A percentile compares a stretch with the other conserved stretches of the same genome.
phyloP scores from a whole-genome alignment of 2,113 vertebrate species.

The Bettongia penicillata region DNA sequence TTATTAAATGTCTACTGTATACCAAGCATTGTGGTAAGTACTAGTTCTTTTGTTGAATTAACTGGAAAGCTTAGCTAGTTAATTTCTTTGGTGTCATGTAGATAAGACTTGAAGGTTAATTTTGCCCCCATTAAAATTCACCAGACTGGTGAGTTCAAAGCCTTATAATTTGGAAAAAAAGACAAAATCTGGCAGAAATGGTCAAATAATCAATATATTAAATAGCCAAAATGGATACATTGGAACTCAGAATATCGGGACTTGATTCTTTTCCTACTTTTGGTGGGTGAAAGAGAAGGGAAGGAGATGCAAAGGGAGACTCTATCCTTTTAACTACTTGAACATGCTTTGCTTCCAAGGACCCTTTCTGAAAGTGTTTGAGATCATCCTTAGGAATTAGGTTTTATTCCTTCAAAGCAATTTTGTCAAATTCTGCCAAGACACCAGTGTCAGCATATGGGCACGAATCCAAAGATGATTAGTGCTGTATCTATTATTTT shows the following conservation, averaged over 20 bases:
- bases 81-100: background rate
- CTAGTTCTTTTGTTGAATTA: background rate
- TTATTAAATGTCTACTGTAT: background rate
- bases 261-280: background rate
- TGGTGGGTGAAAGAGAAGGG: background rate
- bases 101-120: background rate
- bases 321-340: background rate
- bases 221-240: background rate
- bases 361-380: background rate
- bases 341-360: slow-evolving; percentile 2
- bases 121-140: background rate
- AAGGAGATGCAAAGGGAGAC: background rate
- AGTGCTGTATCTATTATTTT: slow-evolving; percentile 50
- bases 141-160: background rate
- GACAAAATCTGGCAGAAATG: background rate
- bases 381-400: background rate
- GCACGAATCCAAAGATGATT: slow-evolving; percentile 60
- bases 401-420: slow-evolving; percentile 37
- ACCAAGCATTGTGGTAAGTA: background rate
- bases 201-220: background rate
- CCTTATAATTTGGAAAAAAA: background rate
- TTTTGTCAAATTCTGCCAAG: slow-evolving; percentile 36
- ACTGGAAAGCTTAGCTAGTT: background rate
- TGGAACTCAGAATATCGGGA: background rate
- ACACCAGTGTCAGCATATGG: slow-evolving; percentile 41